phyloP scores from a whole-genome alignment of 2,113 vertebrate species.

The Zosterops pallidus region DNA sequence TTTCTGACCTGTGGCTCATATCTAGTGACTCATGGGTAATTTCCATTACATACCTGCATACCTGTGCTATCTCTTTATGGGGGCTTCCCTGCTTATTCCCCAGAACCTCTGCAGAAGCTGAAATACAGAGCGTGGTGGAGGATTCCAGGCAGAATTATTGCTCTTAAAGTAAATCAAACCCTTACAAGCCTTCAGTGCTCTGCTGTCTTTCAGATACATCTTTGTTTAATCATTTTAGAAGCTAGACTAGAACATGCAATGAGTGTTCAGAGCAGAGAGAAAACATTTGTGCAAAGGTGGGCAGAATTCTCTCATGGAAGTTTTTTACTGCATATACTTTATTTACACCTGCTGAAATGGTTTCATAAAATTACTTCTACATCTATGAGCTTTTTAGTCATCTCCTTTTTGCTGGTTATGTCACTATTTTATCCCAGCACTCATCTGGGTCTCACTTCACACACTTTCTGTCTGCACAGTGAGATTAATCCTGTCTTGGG shows the following conservation, averaged over 20 bases:
- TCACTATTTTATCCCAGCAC: background rate
- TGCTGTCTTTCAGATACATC: background rate
- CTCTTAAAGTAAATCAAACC: background rate
- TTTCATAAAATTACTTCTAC: background rate
- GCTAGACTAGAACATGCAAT: background rate
- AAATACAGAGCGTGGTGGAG: background rate
- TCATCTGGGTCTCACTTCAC: background rate
- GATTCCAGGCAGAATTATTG: rapidly evolving
- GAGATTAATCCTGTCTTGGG: background rate
- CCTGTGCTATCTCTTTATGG: background rate
- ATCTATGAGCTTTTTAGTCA: background rate
- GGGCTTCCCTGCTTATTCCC: background rate
- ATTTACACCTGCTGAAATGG: background rate
- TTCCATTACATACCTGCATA: background rate
- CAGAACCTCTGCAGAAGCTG: background rate
- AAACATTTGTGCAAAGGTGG: background rate
- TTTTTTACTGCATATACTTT: background rate
- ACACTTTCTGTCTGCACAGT: background rate
- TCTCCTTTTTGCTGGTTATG: background rate
- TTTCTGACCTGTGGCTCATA: background rate
- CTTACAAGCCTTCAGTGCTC: background rate
- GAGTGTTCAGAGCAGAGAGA: rapidly evolving
- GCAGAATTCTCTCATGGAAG: background rate
- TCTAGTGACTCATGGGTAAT: background rate
- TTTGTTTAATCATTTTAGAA: background rate